A percentile compares a stretch with the other conserved stretches of the same genome.
These are phyloP conservation scores for Plectropomus leopardus DNA, from an alignment of 2,113 vertebrate genomes.

Conservation along the genomic window DNA sequence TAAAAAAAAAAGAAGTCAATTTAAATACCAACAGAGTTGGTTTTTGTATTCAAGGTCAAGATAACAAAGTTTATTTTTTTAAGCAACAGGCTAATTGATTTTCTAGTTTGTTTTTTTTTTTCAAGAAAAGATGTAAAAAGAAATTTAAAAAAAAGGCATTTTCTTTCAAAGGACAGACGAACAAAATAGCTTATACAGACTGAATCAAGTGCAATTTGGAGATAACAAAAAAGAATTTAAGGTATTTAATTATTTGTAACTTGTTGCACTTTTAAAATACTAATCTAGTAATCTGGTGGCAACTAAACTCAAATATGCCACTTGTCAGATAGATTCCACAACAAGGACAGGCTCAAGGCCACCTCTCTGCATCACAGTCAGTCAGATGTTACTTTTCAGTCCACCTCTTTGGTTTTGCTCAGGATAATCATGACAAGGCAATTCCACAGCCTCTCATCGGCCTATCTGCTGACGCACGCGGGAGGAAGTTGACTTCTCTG, in stretches of 20 bases:
- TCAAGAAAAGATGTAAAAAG: too few relatives aligned
- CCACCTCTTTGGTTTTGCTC: constrained; percentile 4
- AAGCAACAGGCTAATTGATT: not conserved
- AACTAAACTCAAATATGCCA: not conserved
- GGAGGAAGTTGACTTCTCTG: constrained; percentile 54
- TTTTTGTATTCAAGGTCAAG: too few relatives aligned
- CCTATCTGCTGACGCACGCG: constrained; percentile 50
- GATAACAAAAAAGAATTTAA: constrained; percentile 1
- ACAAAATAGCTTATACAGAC: not conserved
- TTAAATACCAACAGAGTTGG: too few relatives aligned
- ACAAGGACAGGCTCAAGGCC: constrained; percentile 16
- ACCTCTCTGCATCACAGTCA: constrained; percentile 4
- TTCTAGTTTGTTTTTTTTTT: too few relatives aligned
- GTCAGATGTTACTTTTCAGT: constrained; percentile 1
- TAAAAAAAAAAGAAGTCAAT: not conserved
- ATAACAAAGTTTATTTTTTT: not conserved
- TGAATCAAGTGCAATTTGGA: too few relatives aligned
- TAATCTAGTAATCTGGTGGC: not conserved
- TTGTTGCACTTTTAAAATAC: constrained; percentile 7
- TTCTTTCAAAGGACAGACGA: not conserved
- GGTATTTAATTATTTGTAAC: not conserved
- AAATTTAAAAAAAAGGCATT: not conserved
- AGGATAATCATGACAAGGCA: constrained; percentile 36
- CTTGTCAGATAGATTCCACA: not conserved
- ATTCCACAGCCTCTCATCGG: constrained; percentile 41